These are phyloP conservation scores for Ciconia nigra DNA, from an alignment of 2,797 vertebrate genomes.

Conservation along the genomic window DNA sequence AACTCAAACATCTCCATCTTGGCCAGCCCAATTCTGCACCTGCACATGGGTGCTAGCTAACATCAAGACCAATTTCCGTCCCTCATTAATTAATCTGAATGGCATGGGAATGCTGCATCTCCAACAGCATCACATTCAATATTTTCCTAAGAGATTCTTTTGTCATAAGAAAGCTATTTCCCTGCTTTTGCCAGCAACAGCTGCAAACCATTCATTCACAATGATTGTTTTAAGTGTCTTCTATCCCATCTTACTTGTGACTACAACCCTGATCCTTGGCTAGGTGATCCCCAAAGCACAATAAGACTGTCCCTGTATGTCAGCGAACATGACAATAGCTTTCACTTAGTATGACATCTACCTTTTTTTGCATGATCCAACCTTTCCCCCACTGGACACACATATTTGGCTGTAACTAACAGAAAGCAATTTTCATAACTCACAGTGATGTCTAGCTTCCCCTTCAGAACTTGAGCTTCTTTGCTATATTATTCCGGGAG, in stretches of 20 bases:
- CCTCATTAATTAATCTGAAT: neutral
- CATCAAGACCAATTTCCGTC: neutral
- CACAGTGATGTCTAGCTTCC: neutral
- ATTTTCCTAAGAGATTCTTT: neutral
- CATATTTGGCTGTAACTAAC: neutral
- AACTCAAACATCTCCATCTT: neutral
- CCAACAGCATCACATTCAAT: neutral
- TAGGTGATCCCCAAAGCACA: neutral
- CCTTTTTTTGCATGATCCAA: neutral
- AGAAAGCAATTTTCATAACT: neutral
- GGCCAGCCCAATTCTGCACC: neutral
- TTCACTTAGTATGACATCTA: neutral
- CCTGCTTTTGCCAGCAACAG: neutral
- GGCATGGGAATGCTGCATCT: neutral
- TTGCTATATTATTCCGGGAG: neutral
- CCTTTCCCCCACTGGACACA: neutral
- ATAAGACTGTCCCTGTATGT: neutral
- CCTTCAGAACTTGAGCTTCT: neutral
- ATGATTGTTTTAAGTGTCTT: neutral
- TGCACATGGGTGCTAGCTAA: neutral
- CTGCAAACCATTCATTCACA: neutral
- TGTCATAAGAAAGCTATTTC: neutral
- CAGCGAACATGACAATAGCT: neutral
- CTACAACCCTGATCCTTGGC: neutral
- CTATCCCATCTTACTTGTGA: neutral